Evolutionary conservation across 2,113 vertebrate genomes (phyloP), one percentile per base, ranked within the genome.

Genomic region (Datnioides undecimradiatus): DNA sequence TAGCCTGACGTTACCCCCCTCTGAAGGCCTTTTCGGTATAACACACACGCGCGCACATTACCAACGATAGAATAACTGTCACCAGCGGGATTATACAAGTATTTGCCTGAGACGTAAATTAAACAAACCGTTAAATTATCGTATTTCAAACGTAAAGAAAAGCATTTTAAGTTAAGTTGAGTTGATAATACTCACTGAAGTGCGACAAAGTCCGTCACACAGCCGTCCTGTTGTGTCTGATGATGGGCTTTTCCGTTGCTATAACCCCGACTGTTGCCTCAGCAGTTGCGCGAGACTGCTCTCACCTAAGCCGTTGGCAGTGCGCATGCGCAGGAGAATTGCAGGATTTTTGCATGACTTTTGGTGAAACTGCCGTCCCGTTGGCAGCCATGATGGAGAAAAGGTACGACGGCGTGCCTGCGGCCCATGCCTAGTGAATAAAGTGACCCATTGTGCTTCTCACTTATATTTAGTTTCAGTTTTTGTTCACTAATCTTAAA

Each of bases 11-110:
- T 59, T 77, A 86, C 82, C 79, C 89, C 74, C 90, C 86, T 90
- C 90, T 86, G 87, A 82, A 90, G 92, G 92, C 92, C 91, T 79
- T 62, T 72, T 45, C 21, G 59, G 71, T 81, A 84, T 65, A 86
- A 2, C 38, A 41, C 84, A 76, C 76, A 84, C 79, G 69, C 76
- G 83, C 79, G 69, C 82, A 85, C 87, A 46, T 67, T 48, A 52
- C 31, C 59, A 17, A 19, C 49, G 74, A 79, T 48, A 66, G 65
- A 77, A 51, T 57, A 76, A 57, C 54, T 51, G 71, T 79, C 65
- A 82, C 59, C 65, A 7, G 55, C 49, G 57, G 52, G 55, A 55
- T 48, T 1, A 27, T 6, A 67, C 14, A 59, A 84, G 52, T 79
- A 49, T 80, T 76, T 40, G 38, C 19, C 16, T 21, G 31, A 16